Base-by-base conservation (phyloP, 2,113 vertebrate genomes). In the Uropsilus gracilis region DNA sequence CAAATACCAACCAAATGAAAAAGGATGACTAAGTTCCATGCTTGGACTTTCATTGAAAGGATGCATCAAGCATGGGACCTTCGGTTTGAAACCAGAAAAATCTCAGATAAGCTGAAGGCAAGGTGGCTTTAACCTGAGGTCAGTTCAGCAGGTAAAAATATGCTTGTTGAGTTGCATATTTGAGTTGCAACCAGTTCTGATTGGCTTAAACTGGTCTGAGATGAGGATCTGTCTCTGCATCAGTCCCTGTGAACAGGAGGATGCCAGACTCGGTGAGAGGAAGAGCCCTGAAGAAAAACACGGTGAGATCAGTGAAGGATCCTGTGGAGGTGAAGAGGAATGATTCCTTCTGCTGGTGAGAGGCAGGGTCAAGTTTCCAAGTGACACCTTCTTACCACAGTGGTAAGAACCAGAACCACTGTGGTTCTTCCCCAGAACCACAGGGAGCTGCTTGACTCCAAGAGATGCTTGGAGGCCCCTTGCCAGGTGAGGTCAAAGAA, bases 401-500 rank as follows among this genome's bases (percentile, higher is more conserved):
- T 53, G 37, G n/a, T n/a, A n/a, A n/a, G n/a, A n/a, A n/a, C n/a
- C n/a, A n/a, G n/a, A n/a, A n/a, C n/a, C n/a, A n/a, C 53, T 55
- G 32, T 30, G 22, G 42, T 50, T 46, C 73, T 88, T 13, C 28
- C 17, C 28, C 7, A 46, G 80, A 94, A 32, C 63, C 73, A 20
- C 17, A 57, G 72, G 26, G 87, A 94, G 86, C 34, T 66, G 18
- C 34, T 34, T 53, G 76, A 32, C 26, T 48, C 75, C 34, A 84
- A 87, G 48, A 80, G 64, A 50, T 7, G 17, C 24, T 59, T n/a
- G n/a, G 61, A 55, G 89, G n/a, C 71, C n/a, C 44, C 69, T 96
- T 96, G 92, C 87, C 93, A 95, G 92, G 80, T 53, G 48, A 37
- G 55, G 92, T 96, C 89, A 92, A 80, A 53, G 73, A 84, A 72